These are phyloP conservation scores for Oppia nitens DNA, from an alignment of 1,140 invertebrate species.

Conservation along the genomic window DNA sequence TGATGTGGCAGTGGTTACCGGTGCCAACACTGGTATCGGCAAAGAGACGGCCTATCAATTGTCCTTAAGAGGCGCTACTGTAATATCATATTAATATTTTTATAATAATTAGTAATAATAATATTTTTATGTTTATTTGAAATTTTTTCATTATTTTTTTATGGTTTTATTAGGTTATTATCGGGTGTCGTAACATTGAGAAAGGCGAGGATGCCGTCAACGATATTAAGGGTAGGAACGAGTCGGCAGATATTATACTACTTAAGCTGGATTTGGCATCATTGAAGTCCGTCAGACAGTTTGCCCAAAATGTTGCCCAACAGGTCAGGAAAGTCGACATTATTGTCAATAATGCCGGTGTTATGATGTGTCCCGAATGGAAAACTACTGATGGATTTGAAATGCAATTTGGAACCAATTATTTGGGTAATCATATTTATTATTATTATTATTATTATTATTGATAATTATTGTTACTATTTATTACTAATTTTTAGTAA, in stretches of 20 bases:
- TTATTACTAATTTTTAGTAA: too few relatives aligned
- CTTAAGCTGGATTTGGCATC: conserved; percentile 52
- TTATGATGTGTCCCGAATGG: too few relatives aligned
- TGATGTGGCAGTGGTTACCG: conserved; percentile 78
- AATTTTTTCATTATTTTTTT: too few relatives aligned
- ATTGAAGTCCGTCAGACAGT: conserved; percentile 46
- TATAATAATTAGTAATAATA: too few relatives aligned
- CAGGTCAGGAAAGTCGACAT: too few relatives aligned
- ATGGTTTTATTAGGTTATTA: conserved; percentile 54
- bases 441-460: too few relatives aligned
- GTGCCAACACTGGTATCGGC: conserved; percentile 57
- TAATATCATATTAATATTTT: too few relatives aligned
- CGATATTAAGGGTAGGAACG: conserved; percentile 57
- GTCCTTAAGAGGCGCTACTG: conserved; percentile 27
- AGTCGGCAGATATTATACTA: too few relatives aligned
- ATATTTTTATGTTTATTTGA: too few relatives aligned
- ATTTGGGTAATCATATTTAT: too few relatives aligned
- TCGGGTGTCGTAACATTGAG: conserved; percentile 57
- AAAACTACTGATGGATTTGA: conserved; percentile 81
- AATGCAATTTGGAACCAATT: conserved; percentile 39
- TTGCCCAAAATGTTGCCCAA: conserved; percentile 47
- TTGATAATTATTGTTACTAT: too few relatives aligned
- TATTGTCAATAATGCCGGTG: too few relatives aligned
- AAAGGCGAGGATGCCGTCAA: conserved; percentile 52
- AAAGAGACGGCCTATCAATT: conserved; percentile 34